Percentiles rank a stretch among this genome's conserved stretches.
phyloP scores from a whole-genome alignment of 2,797 vertebrate species.

The Spinibarbus caldwelli region DNA sequence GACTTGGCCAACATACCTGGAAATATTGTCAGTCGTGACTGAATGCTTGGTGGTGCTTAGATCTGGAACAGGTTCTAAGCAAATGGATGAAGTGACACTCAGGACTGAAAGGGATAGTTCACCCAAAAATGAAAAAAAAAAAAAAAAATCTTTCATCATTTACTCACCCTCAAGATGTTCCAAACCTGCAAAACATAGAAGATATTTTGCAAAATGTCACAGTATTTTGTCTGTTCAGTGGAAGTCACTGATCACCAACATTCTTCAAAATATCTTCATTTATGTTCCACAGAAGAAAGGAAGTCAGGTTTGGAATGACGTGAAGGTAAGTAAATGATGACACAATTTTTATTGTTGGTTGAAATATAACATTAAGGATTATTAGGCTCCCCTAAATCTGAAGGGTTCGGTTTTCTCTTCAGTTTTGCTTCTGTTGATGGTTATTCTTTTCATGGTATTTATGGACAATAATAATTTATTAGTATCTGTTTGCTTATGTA shows the following conservation, averaged over 20 bases:
- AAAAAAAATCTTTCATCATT: background rate
- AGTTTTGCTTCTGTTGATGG: background rate
- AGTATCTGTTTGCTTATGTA: background rate
- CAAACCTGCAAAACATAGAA: background rate
- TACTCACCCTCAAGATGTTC: background rate
- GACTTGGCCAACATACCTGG: background rate
- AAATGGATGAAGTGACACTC: conserved; percentile 10
- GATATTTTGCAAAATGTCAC: background rate
- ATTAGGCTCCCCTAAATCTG: background rate
- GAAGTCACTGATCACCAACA: background rate
- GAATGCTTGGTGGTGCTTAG: conserved; percentile 24
- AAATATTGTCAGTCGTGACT: conserved; percentile 8
- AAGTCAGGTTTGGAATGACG: background rate
- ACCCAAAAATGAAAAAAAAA: too few species aligned
- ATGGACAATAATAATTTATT: background rate
- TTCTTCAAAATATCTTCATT: background rate
- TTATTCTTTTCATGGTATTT: background rate
- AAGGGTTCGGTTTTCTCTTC: background rate
- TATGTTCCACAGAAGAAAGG: background rate
- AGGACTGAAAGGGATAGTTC: background rate
- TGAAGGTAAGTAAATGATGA: background rate
- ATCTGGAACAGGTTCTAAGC: conserved; percentile 58
- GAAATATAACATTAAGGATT: background rate
- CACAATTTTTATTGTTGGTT: background rate
- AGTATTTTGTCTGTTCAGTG: background rate